These are phyloP conservation scores for Protaetia brevitarsis DNA, from an alignment of 1,140 invertebrate species.

Conservation along the genomic window DNA sequence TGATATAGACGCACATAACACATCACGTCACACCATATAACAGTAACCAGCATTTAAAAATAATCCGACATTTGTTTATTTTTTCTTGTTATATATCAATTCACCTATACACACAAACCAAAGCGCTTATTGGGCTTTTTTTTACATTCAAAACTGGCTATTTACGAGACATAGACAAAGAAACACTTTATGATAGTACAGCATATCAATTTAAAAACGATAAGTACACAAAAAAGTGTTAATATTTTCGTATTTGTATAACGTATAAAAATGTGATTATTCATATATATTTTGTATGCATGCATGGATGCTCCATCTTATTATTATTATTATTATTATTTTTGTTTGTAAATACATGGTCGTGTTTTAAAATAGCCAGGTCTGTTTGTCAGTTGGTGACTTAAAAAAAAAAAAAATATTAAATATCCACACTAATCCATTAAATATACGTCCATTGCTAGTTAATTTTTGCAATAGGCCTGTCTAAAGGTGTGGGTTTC, in stretches of 20 bases:
- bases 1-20: no score
- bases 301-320: no score
- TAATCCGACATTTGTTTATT: no score
- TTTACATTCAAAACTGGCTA: background rate
- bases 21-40: no score
- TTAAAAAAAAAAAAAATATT: background rate
- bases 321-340: conserved; percentile 32
- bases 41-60: no score
- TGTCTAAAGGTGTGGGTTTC: conserved; percentile 99
- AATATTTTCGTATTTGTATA: background rate
- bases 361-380: conserved; percentile 1
- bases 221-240: background rate
- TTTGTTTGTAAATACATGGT: conserved; percentile 28
- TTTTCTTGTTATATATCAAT: no score
- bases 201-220: background rate
- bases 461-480: conserved; percentile 56
- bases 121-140: conserved; percentile 6
- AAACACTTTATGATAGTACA: no score
- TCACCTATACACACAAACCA: background rate
- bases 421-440: background rate
- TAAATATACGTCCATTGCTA: conserved; percentile 10
- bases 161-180: background rate
- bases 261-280: conserved; percentile 26
- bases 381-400: conserved; percentile 10
- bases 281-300: no score